Evolutionary conservation across 2,888 invertebrate genomes (phyloP), one percentile per base, ranked within the genome.

Genomic region (Pheosia gnoma): DNA sequence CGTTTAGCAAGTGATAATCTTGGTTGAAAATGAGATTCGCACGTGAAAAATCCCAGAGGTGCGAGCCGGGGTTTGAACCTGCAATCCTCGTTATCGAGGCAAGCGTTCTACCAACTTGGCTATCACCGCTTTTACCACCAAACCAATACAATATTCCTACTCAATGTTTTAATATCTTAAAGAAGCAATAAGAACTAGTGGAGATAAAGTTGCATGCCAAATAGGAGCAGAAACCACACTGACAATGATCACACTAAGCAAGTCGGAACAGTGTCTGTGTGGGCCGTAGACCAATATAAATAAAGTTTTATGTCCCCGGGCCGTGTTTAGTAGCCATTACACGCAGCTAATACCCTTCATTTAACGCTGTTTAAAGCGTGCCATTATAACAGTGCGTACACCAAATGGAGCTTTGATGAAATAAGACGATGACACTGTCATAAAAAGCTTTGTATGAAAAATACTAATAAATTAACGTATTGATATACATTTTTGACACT

Each of bases 251-350:
- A 63, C 59, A 62, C 62, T 52, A 67, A 70, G 71, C 70, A 69
- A 74, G 62, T 72, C 56, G 62, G 59, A 63, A 70, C 68, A 70
- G 63, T 56, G 60, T 62, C 66, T 67, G 75, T 77, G 79, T 82
- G 77, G 77, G 80, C 66, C 59, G 80, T 61, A 71, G 59, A 62
- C 68, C 63, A 75, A 75, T 78, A 71, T 77, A 76, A 79, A 82
- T 79, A 78, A 78, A 82, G 66, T 78, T 81, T 81, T 78, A 82
- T 74, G 70, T 67, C 77, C 67, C 55, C 61, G 51, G 73, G 72
- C 64, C 64, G 71, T 75, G 75, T 74, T 82, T 80, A 82, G 72
- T 63, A 65, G 65, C 76, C 67, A 77, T 82, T 79, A 83, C 72
- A 71, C 67, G 68, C 60, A 47, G 63, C 70, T 77, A 82, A 75